phyloP scores from a whole-genome alignment of 1,140 invertebrate species.

The Diachasmimorpha longicaudata region DNA sequence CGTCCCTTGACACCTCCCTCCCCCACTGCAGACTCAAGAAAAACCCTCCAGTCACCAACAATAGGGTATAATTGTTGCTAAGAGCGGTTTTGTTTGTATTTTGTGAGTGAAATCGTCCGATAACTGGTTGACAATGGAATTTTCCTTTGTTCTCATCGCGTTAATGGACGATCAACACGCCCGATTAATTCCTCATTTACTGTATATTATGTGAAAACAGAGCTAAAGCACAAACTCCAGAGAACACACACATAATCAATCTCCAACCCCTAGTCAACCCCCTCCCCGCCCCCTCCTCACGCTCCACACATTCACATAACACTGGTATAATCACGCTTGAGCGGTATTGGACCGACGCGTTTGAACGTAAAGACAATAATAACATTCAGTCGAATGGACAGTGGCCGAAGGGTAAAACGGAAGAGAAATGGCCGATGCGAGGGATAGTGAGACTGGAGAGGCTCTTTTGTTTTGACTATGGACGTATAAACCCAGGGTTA shows the following conservation, averaged over 20 bases:
- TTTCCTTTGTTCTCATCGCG: constrained; percentile 25
- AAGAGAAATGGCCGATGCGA: constrained; percentile 10
- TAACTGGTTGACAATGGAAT: constrained; percentile 21
- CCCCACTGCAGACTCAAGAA: not conserved
- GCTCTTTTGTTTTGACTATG: constrained; percentile 20
- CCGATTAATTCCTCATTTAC: constrained; percentile 30
- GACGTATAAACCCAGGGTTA: not conserved
- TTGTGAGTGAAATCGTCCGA: constrained; percentile 8
- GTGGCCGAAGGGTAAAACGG: constrained; percentile 6
- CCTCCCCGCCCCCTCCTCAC: not conserved
- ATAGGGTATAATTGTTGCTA: not conserved
- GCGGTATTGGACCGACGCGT: constrained; percentile 7
- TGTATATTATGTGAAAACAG: constrained; percentile 20
- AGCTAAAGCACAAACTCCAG: not conserved
- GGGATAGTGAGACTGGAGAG: not conserved
- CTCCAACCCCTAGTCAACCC: not conserved
- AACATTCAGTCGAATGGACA: constrained; percentile 27
- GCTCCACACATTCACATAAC: not conserved
- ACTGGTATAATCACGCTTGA: constrained; percentile 2
- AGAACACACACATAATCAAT: constrained; percentile 13
- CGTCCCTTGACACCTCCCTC: too few relatives aligned
- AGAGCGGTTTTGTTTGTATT: not conserved
- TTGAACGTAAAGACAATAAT: constrained; percentile 35
- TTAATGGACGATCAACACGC: constrained; percentile 27
- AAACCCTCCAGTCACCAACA: not conserved